Evolutionary conservation across 92 coral and sea anemone genomes (phyloP), one percentile per base, ranked within the genome.

Genomic region (Diadumene lineata): DNA sequence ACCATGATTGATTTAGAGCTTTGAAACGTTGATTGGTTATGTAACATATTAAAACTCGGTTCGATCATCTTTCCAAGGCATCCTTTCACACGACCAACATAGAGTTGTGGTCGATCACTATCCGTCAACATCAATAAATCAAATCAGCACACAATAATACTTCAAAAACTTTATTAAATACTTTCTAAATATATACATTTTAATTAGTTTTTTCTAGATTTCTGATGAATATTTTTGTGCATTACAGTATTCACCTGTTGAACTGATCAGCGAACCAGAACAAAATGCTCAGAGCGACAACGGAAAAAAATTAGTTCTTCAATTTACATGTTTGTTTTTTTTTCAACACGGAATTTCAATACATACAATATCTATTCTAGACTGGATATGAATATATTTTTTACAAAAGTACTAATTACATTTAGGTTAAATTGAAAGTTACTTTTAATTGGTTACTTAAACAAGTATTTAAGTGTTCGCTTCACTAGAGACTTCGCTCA

Each of bases 161-260:
- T 17, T 9, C 51, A 17, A 17, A 26, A 18, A 18, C 15, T 25
- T 33, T 43, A 50, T 51, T 24, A 70, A 32, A 53, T 33, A 46
- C 62, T 38, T 43, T 60, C 48, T 29, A 28, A 70, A 56, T 21
- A 43, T 48, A 70, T 24, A 48, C 29, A 38, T 38, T 38, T 38
- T 38, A 38, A 38, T 13, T 38, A 38, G 6, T 6, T 38, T 6
- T 38, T 38, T 13, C 48, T 38, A 38, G 6, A 13, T 38, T 38
- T 38, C 13, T 58, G 64, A 9, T n/a, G 64, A 6, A 7, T 58
- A 22, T 13, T 58, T 26, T 1, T 58, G 64, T 21, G 64, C 13
- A 38, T 38, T 38, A 38, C 48, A 38, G 13, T 38, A 4, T 38
- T 38, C 77, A 72, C 77, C 77, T 72, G 77, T 72, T 72, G 34